Evolutionary conservation across 2,888 invertebrate genomes (phyloP).

Genomic region (Polylopha cassiicola): DNA sequence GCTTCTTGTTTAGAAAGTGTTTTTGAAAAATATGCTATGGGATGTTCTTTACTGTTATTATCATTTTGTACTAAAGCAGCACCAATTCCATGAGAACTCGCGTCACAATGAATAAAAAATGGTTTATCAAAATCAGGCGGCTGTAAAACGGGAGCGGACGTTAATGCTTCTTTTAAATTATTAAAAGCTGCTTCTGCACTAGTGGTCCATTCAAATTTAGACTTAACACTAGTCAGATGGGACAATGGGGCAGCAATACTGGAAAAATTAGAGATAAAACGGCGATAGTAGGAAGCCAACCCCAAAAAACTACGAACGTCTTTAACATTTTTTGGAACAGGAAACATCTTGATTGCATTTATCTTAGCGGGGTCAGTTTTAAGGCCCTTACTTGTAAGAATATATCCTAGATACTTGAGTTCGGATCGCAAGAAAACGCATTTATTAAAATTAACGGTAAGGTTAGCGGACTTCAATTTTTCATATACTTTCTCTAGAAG

Average conservation of each 20-base stretch:
- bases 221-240: not conserved
- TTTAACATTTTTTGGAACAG: not conserved
- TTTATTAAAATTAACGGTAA: conserved; percentile 11
- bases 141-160: conserved; percentile 1
- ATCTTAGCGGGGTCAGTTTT: not conserved
- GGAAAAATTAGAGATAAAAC: conserved; percentile 7
- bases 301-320: conserved; percentile 1
- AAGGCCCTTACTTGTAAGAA: not conserved
- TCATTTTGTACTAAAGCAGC: not conserved
- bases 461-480: not conserved
- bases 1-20: not conserved
- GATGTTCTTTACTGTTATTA: conserved; percentile 1
- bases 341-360: not conserved
- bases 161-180: not conserved
- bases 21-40: conserved; percentile 1
- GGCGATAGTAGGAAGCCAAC: conserved; percentile 5
- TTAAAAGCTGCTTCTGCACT: not conserved
- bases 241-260: conserved; percentile 1
- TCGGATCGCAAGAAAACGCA: conserved; percentile 2
- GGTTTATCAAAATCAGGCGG: not conserved
- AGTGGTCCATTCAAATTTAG: not conserved
- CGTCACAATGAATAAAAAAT: not conserved
- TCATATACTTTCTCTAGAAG: conserved; percentile 3
- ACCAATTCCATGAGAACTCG: not conserved
- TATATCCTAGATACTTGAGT: conserved; percentile 3